These are phyloP conservation scores for Penaeus japonicus DNA, from an alignment of 1,140 invertebrate genomes.

Conservation along the genomic window DNA sequence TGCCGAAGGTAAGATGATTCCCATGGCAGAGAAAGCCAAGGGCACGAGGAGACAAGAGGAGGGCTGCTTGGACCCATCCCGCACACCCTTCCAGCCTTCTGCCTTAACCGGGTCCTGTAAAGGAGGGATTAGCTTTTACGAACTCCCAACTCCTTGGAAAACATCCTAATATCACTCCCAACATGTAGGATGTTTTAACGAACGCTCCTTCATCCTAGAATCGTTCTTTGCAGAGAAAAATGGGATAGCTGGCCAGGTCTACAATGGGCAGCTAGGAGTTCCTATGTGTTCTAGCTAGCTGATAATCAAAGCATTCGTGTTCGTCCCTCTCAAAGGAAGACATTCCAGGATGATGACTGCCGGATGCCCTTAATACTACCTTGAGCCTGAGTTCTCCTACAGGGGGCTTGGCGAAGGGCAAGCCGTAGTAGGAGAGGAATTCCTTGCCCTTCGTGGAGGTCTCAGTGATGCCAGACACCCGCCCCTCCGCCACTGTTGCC, in stretches of 20 bases:
- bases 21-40: neutral
- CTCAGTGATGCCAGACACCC: neutral
- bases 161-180: too few species aligned
- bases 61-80: neutral
- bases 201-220: too few species aligned
- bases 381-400: conserved; percentile 8
- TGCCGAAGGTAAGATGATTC: neutral
- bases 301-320: too few species aligned
- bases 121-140: neutral
- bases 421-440: conserved; percentile 21
- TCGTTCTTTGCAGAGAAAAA: too few species aligned
- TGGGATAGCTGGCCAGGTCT: too few species aligned
- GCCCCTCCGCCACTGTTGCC: neutral
- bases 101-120: neutral
- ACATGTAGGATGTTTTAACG: too few species aligned
- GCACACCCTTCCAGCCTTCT: neutral
- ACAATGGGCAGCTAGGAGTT: too few species aligned
- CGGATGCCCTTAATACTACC: neutral
- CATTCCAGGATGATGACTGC: too few species aligned
- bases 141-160: neutral
- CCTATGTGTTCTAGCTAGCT: too few species aligned
- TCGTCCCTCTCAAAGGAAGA: too few species aligned
- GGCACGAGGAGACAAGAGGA: neutral
- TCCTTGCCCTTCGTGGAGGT: neutral
- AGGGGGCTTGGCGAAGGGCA: conserved; percentile 21